These are phyloP conservation scores for Acrocephalus scirpaceus DNA, from an alignment of 2,797 vertebrate species.

Conservation along the genomic window DNA sequence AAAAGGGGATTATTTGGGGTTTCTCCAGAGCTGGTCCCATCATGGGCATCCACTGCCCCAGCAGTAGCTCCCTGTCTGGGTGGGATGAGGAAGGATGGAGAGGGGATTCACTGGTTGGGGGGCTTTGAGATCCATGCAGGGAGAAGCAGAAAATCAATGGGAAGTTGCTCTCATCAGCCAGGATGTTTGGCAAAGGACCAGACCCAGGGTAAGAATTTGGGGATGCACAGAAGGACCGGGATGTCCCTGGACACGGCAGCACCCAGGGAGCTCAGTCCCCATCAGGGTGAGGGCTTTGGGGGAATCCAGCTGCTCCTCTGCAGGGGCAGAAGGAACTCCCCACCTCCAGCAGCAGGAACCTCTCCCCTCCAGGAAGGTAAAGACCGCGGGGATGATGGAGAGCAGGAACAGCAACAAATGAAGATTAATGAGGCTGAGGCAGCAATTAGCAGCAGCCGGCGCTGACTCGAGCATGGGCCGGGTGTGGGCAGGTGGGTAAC, in stretches of 20 bases:
- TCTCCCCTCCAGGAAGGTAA: neutral
- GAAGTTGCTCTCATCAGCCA: neutral
- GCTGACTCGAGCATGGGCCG: neutral
- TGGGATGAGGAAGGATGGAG: neutral
- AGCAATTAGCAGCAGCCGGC: constrained; percentile 15
- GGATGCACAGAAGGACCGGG: fast-evolving
- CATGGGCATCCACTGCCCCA: neutral
- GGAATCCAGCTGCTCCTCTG: neutral
- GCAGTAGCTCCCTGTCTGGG: neutral
- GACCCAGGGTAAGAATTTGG: neutral
- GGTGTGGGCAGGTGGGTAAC: fast-evolving
- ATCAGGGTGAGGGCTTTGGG: fast-evolving
- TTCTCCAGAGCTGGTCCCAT: neutral
- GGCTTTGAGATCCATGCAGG: neutral
- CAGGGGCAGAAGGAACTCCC: neutral
- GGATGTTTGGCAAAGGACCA: neutral
- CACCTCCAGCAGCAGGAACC: neutral
- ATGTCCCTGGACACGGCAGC: neutral
- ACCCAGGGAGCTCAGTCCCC: neutral
- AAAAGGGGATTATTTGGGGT: neutral
- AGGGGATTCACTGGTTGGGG: fast-evolving
- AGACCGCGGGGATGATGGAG: neutral
- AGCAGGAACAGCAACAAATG: constrained; percentile 16
- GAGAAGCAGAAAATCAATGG: fast-evolving
- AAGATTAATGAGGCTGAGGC: constrained; percentile 71